Evolutionary conservation across 1,140 invertebrate species (phyloP).

Genomic region (Mya arenaria): DNA sequence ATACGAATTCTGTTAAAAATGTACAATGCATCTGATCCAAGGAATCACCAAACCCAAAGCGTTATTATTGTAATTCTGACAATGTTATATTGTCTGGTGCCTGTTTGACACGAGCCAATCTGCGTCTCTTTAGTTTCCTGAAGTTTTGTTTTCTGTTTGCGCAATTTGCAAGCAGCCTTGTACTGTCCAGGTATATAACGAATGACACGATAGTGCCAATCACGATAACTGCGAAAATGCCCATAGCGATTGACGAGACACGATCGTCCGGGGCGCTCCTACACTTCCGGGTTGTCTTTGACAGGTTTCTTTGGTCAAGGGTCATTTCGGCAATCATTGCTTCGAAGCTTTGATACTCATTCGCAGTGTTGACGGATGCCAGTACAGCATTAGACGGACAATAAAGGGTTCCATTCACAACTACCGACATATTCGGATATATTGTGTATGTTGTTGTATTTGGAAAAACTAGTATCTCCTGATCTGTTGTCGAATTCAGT

Average conservation of each 20-base stretch:
- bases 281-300: constrained; percentile 4
- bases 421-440: neutral
- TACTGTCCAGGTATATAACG: constrained; percentile 21
- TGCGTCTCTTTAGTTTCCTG: constrained; percentile 4
- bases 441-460: no score
- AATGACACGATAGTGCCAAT: neutral
- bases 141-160: neutral
- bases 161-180: constrained; percentile 1
- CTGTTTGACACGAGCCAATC: no score
- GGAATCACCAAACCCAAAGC: no score
- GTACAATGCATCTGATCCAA: no score
- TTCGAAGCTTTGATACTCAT: constrained; percentile 12
- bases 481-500: neutral
- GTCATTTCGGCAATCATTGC: constrained; percentile 11
- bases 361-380: neutral
- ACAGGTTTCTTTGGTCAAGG: constrained; percentile 1
- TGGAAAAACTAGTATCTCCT: no score
- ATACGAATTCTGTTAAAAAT: no score
- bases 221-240: neutral
- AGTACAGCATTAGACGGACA: neutral
- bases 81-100: no score
- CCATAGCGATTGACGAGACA: neutral
- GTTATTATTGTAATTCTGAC: no score
- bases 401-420: constrained; percentile 13
- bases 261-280: neutral